phyloP scores from a whole-genome alignment of 2,797 vertebrate genomes.

The Borostomias antarcticus region DNA sequence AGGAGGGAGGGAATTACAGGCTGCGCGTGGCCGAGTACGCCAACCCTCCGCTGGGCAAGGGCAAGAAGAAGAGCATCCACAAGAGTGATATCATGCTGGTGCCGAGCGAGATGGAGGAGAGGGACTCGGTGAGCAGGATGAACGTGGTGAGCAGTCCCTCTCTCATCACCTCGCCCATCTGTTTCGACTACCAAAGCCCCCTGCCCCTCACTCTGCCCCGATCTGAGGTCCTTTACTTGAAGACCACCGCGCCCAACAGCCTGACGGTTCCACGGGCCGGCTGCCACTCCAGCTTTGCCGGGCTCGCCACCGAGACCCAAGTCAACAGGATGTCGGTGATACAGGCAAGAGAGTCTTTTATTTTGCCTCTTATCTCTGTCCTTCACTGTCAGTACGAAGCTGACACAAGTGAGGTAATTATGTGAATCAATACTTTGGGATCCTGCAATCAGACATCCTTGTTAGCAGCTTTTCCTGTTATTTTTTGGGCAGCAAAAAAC shows the following conservation, averaged over 20 bases:
- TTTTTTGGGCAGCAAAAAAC: conserved; percentile 31
- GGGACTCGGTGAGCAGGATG: conserved; percentile 97
- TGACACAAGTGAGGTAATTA: conserved; percentile 64
- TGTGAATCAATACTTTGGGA: conserved; percentile 36
- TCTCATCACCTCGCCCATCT: conserved; percentile 97
- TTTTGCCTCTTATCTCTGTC: conserved; percentile 61
- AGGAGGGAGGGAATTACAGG: conserved; percentile 98
- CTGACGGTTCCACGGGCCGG: conserved; percentile 96
- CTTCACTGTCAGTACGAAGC: conserved; percentile 61
- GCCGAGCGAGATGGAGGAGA: conserved; percentile 98
- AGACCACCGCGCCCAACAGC: conserved; percentile 97
- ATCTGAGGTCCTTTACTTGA: conserved; percentile 99
- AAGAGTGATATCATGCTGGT: conserved; percentile 99
- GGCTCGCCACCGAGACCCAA: conserved; percentile 91
- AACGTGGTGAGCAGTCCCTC: conserved; percentile 99
- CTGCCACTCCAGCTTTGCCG: conserved; percentile 98
- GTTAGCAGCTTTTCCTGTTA: conserved; percentile 41
- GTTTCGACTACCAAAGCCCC: conserved; percentile 99
- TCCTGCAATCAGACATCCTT: conserved; percentile 50
- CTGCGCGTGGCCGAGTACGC: conserved; percentile 98
- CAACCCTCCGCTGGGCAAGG: conserved; percentile 93
- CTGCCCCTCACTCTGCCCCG: conserved; percentile 97
- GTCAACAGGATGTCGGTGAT: conserved; percentile 99
- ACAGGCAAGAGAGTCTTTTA: conserved; percentile 87
- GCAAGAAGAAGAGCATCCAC: conserved; percentile 99